Conservation (phyloP, 2,113 vertebrate genomes). For the Pogonocichla stellata region DNA sequence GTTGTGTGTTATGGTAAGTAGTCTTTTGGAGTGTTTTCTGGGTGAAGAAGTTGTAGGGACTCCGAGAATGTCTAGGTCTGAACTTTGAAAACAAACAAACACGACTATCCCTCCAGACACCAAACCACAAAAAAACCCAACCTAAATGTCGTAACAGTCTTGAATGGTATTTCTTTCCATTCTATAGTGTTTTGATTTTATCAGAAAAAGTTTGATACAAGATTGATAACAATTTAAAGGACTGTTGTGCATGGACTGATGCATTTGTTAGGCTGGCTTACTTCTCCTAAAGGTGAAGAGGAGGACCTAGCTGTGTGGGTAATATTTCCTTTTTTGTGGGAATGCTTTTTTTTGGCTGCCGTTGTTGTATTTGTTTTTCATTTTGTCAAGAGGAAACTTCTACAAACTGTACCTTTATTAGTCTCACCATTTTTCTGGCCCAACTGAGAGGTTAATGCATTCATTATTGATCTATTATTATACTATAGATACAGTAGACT, state of each 20-base stretch:
- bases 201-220: not conserved
- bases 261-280: not conserved
- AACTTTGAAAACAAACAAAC: not conserved
- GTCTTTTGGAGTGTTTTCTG: not conserved
- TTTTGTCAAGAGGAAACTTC: not conserved
- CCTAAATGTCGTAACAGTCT: not conserved
- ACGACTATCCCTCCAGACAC: fast-evolving
- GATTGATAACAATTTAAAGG: not conserved
- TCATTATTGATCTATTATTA: not conserved
- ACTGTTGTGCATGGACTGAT: not conserved
- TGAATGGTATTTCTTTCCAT: not conserved
- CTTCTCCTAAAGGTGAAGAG: not conserved
- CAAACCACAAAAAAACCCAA: fast-evolving
- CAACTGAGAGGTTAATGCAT: not conserved
- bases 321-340: not conserved
- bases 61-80: not conserved
- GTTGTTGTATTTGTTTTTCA: not conserved
- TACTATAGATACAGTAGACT: not conserved
- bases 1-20: not conserved
- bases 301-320: not conserved
- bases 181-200: not conserved
- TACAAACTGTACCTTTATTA: not conserved
- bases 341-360: too few species aligned
- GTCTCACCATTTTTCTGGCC: not conserved
- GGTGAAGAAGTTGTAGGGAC: not conserved